phyloP scores from a whole-genome alignment of 1,140 invertebrate species.

The Zaprionus lachaisei region DNA sequence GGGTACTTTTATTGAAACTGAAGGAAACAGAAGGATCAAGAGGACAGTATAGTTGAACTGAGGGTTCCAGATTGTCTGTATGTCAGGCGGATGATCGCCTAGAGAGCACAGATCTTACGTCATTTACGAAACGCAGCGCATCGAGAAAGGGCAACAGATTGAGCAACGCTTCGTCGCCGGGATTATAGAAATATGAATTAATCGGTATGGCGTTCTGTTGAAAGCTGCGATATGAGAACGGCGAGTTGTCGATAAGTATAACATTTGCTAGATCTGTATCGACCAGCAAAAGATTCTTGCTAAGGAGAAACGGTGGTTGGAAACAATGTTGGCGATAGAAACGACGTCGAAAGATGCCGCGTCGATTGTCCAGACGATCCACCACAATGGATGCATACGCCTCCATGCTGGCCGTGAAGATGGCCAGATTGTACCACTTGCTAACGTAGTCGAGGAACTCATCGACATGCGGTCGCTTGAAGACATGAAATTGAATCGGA shows the following conservation, averaged over 20 bases:
- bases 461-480: constrained; percentile 65
- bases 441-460: constrained; percentile 47
- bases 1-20: neutral
- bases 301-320: constrained; percentile 5
- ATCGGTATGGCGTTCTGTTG: constrained; percentile 65
- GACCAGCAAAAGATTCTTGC: constrained; percentile 54
- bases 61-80: neutral
- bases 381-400: constrained; percentile 52
- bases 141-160: constrained; percentile 67
- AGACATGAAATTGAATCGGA: constrained; percentile 49
- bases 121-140: constrained; percentile 65
- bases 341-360: constrained; percentile 49
- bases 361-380: constrained; percentile 54
- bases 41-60: neutral
- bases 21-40: neutral
- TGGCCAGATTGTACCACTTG: constrained; percentile 66
- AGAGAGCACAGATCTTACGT: constrained; percentile 56
- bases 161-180: constrained; percentile 47
- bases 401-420: constrained; percentile 70
- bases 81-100: constrained; percentile 15
- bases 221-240: constrained; percentile 54
- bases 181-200: constrained; percentile 59
- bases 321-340: constrained; percentile 62
- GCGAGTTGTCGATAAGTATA: constrained; percentile 67
- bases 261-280: constrained; percentile 39